These are phyloP conservation scores for Parambassis ranga DNA, from an alignment of 2,797 vertebrate species.

Conservation along the genomic window DNA sequence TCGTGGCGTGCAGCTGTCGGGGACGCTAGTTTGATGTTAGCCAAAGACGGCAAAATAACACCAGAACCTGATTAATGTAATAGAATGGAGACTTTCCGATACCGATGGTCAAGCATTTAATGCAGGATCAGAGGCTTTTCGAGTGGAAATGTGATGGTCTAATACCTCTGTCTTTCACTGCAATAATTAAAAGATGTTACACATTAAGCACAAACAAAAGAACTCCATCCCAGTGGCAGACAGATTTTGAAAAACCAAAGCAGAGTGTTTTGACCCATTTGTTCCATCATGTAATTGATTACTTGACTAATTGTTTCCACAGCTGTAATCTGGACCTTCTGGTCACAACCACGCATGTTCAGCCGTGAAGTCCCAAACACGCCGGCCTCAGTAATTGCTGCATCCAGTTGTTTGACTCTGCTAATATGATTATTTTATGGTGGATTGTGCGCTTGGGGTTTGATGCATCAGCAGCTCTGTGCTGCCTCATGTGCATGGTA, in stretches of 20 bases:
- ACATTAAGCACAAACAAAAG: not conserved
- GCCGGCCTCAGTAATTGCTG: slow-evolving; percentile 24
- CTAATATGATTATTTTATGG: slow-evolving; percentile 49
- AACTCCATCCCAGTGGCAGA: not conserved
- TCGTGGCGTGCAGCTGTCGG: too few species aligned
- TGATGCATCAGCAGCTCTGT: slow-evolving; percentile 31
- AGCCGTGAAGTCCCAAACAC: slow-evolving; percentile 7
- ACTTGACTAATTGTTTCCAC: slow-evolving; percentile 18
- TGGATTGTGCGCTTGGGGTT: slow-evolving; percentile 16
- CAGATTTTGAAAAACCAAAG: not conserved
- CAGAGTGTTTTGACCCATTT: not conserved
- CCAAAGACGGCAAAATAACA: too few species aligned
- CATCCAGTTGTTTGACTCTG: slow-evolving; percentile 42
- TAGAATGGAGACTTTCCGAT: too few species aligned
- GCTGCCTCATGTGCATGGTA: slow-evolving; percentile 27
- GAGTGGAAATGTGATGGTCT: not conserved
- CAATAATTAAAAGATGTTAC: not conserved
- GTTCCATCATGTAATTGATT: slow-evolving; percentile 38
- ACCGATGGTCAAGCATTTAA: too few species aligned
- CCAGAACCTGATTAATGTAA: too few species aligned
- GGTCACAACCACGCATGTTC: not conserved
- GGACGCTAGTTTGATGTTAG: too few species aligned
- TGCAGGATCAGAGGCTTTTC: too few species aligned
- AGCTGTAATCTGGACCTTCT: slow-evolving; percentile 19
- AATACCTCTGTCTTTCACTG: not conserved